Conservation (phyloP, 2,888 invertebrate species). For the Spilosoma lubricipeda region DNA sequence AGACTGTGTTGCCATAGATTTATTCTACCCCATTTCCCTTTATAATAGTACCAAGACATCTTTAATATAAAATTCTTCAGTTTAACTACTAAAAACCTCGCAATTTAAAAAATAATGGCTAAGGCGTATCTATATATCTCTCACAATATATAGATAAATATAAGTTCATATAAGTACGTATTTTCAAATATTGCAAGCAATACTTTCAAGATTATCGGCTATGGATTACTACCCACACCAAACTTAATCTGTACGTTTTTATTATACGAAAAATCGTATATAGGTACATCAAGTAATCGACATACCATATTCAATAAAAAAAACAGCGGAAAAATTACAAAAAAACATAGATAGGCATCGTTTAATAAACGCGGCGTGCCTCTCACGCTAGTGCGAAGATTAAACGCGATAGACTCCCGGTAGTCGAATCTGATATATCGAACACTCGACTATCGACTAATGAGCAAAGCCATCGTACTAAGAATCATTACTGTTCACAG, state of each 20-base stretch:
- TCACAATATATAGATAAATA: neutral
- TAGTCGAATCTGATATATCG: constrained; percentile 69
- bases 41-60: neutral
- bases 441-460: constrained; percentile 72
- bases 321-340: constrained; percentile 3
- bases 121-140: neutral
- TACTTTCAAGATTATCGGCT: neutral
- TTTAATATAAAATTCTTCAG: neutral
- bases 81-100: neutral
- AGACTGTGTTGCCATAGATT: no score
- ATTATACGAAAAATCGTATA: neutral
- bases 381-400: constrained; percentile 56
- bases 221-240: neutral
- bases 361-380: constrained; percentile 35
- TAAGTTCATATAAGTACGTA: neutral
- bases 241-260: neutral
- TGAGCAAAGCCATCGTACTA: constrained; percentile 78
- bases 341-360: constrained; percentile 32
- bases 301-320: constrained; percentile 3
- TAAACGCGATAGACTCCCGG: constrained; percentile 62
- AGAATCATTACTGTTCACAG: constrained; percentile 70
- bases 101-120: neutral
- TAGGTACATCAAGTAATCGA: neutral
- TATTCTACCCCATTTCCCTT: no score
- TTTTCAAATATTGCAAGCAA: neutral